Percentiles rank a stretch among this genome's conserved stretches.
Conservation (phyloP, 2,797 vertebrate species). For the Helicolenus hilgendorfi region DNA sequence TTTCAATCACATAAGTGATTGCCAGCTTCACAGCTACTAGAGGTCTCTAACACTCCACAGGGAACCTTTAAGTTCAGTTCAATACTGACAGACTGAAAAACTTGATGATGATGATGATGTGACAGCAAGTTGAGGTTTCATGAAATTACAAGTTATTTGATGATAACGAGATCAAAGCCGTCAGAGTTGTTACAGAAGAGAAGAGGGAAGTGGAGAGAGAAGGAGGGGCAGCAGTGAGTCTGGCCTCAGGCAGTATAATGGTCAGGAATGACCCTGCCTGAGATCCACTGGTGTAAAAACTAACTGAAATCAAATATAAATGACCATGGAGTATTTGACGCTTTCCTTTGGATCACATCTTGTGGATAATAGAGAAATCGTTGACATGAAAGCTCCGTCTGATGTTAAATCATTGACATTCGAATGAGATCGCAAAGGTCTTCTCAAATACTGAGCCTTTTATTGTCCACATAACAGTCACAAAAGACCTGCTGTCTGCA, state of each 20-base stretch:
- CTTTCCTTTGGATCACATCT: neutral
- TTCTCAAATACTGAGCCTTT: neutral
- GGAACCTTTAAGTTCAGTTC: neutral
- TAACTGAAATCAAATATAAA: neutral
- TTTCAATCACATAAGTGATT: no score
- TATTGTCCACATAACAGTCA: neutral
- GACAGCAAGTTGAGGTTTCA: neutral
- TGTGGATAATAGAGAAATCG: neutral
- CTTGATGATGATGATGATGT: neutral
- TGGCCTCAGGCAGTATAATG: neutral
- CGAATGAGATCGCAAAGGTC: neutral
- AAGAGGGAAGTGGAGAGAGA: neutral
- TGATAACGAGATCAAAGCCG: neutral
- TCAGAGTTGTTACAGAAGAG: neutral
- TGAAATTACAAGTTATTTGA: slow-evolving; percentile 1
- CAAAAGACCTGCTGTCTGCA: neutral
- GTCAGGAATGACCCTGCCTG: neutral
- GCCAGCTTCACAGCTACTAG: neutral
- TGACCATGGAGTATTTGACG: neutral
- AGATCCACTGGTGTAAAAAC: neutral
- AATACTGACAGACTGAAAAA: neutral
- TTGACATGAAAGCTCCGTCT: neutral
- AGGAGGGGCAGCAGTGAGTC: neutral
- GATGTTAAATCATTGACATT: neutral
- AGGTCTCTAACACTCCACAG: neutral